Conservation (phyloP, 1,140 invertebrate species). For the Hylyphantes graminicola region DNA sequence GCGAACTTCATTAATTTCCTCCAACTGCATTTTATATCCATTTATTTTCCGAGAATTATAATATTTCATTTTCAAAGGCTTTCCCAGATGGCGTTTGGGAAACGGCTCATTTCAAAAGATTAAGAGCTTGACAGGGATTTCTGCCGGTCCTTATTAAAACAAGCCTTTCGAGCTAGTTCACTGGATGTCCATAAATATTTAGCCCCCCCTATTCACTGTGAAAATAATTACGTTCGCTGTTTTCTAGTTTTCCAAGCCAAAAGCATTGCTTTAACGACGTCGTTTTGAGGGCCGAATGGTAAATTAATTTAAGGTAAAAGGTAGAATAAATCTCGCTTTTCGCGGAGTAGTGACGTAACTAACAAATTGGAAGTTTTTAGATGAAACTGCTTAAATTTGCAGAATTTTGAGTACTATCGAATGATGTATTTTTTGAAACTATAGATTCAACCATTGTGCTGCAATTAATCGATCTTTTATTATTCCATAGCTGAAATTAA, state of each 20-base stretch:
- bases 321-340: neutral
- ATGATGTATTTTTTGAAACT: no score
- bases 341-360: no score
- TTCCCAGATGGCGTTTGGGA: neutral
- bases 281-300: neutral
- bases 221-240: conserved; percentile 19
- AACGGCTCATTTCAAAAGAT: neutral
- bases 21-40: neutral
- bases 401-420: no score
- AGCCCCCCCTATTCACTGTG: neutral
- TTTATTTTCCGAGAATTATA: neutral
- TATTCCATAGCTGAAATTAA: no score
- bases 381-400: no score
- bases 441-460: no score
- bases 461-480: no score
- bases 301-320: neutral
- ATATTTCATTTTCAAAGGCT: neutral
- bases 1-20: neutral
- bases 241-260: no score
- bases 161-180: neutral
- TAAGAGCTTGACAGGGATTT: neutral
- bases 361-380: no score
- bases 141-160: neutral
- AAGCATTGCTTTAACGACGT: neutral
- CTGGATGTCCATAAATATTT: conserved; percentile 13